Base-by-base conservation (phyloP, 2,888 invertebrate genomes). In the Zeuzera pyrina region DNA sequence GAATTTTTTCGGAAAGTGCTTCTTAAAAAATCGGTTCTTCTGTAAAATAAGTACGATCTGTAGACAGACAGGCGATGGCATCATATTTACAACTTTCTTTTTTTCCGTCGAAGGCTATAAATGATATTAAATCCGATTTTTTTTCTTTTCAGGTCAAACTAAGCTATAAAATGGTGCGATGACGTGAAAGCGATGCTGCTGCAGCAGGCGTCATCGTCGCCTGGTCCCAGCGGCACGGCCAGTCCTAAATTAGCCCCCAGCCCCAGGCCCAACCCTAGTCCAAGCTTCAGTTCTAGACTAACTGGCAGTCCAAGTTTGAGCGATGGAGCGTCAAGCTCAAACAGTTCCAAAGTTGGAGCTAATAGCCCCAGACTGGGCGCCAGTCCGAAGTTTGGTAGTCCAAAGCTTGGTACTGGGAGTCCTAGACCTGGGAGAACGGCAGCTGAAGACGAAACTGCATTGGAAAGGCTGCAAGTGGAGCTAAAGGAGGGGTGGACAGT, bases 401-500 rank as follows among this genome's bases (percentile, higher is more conserved):
- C 76, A 1, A 53, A 61, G 35, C 59, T 86, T 54, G 71, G 85
- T 38, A 67, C 77, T 40, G 86, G 85, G 24, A 85, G 76, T 38
- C 77, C 73, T 0, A 59, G 57, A 38, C 47, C 56, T 33, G 57
- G 57, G 5, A 57, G 56, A 37, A 55, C 58, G 15, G 59, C 63
- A 26, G 44, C 66, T 49, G 78, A 78, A 39, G 76, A 77, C 15
- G 81, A 79, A 43, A 65, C 64, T 2, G 77, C 76, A 22, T 53
- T 89, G 59, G 87, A 87, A 56, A 74, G 74, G 40, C 62, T 89
- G 29, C 88, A 88, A 49, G 78, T 79, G 8, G 86, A 85, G 47
- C 68, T 90, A 40, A 89, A 89, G 58, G 86, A 88, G 39, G 91
- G 91, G 36, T 93, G 92, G 91, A 92, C 90, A 10, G 90, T 89